phyloP scores from a whole-genome alignment of 2,888 invertebrate genomes.

The Drosophila mimica region DNA sequence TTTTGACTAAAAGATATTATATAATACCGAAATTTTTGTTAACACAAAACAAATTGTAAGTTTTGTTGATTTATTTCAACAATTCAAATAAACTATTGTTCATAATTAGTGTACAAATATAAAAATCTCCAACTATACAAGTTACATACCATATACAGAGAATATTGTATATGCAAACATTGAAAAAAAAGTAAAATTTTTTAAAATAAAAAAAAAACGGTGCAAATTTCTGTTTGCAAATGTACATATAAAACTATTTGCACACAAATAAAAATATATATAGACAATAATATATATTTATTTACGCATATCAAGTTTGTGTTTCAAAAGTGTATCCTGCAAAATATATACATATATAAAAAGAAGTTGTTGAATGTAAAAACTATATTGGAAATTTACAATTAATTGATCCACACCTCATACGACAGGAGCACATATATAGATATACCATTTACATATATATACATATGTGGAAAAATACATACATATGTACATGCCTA shows the following conservation, averaged over 20 bases:
- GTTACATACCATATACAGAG: conserved; percentile 28
- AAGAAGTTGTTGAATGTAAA: conserved; percentile 19
- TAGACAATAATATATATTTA: conserved; percentile 14
- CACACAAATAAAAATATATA: conserved; percentile 18
- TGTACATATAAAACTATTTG: conserved; percentile 15
- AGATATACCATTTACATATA: conserved; percentile 9
- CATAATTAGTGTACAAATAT: conserved; percentile 39
- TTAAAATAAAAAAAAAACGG: conserved; percentile 22
- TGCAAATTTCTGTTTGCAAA: conserved; percentile 28
- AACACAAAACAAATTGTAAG: conserved; percentile 73
- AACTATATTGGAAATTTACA: conserved; percentile 13
- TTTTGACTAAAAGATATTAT: conserved; percentile 80
- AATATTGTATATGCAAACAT: conserved; percentile 45
- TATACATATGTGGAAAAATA: background rate
- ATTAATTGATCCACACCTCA: conserved; percentile 17
- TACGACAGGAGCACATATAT: conserved; percentile 17
- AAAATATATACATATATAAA: conserved; percentile 18
- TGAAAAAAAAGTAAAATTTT: conserved; percentile 13
- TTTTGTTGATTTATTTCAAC: conserved; percentile 70
- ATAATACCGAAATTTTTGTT: conserved; percentile 78
- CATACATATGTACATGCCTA: background rate
- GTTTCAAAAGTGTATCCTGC: conserved; percentile 53
- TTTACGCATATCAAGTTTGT: conserved; percentile 45
- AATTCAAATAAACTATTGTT: conserved; percentile 54
- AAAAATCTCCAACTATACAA: conserved; percentile 33